Conservation (phyloP, 2,113 vertebrate genomes). For the Glaucidium brasilianum region DNA sequence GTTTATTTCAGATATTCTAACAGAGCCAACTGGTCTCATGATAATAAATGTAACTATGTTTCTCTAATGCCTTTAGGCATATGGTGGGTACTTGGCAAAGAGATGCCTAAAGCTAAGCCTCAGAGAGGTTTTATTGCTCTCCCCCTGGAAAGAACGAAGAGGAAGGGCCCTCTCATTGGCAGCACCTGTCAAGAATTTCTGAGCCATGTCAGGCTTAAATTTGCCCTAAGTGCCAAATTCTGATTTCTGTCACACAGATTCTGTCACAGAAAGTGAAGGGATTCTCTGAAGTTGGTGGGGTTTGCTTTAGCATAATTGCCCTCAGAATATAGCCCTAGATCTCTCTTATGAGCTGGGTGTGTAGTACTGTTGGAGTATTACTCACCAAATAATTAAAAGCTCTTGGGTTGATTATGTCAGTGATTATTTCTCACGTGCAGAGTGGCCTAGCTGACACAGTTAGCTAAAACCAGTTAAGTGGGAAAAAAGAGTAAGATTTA, state of each 20-base stretch:
- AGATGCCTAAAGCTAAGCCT: not conserved
- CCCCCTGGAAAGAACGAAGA: not conserved
- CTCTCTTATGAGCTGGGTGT: not conserved
- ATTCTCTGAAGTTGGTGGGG: not conserved
- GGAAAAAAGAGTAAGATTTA: not conserved
- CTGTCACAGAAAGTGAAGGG: not conserved
- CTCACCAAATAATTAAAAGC: not conserved
- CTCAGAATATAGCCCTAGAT: not conserved
- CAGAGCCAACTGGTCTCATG: not conserved
- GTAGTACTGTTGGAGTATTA: not conserved
- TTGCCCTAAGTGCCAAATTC: not conserved
- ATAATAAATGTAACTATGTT: not conserved
- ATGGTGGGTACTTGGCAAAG: slow-evolving; percentile 8
- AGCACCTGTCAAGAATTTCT: not conserved
- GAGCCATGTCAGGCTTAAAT: not conserved
- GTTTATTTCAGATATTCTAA: slow-evolving; percentile 12
- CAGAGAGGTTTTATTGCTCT: not conserved
- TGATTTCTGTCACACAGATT: slow-evolving; percentile 4
- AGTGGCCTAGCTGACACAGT: not conserved
- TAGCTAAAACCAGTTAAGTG: not conserved
- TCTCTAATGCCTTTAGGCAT: not conserved
- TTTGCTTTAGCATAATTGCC: not conserved
- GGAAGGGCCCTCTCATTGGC: not conserved
- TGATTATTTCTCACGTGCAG: not conserved
- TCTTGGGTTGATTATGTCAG: not conserved